Evolutionary conservation across 2,888 invertebrate genomes (phyloP), one percentile per base, ranked within the genome.

Genomic region (Drosophila nr. perissopoda): DNA sequence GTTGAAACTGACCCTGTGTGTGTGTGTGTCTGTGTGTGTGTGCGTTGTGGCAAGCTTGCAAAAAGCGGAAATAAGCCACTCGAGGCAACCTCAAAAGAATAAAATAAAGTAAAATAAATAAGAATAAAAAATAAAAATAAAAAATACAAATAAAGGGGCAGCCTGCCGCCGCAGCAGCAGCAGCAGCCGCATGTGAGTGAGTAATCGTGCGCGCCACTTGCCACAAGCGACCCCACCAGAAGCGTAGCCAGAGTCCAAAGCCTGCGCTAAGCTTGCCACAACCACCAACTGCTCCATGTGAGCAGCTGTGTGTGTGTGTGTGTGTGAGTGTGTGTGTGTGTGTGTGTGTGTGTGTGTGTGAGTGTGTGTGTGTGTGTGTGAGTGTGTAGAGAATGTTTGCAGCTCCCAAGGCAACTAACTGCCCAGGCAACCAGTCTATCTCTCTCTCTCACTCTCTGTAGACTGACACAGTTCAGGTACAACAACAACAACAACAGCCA

Each of bases 61-160:
- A 78, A 86, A 82, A 80, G 86, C 86, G 87, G 87, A 87, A 87
- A 86, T 84, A 86, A 86, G 86, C 87, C 87, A 87, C 87, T 87
- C 81, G 81, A 73, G 72, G 78, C 84, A 76, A 87, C 86, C 86
- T 87, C 82, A 87, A 87, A 86, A 73, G 25, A 29, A 49, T 42
- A 7, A 13, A 31, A n/a, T 11, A 29, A 42, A 21, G 11, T n/a
- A 16, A 33, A 16, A 21, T 13, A 21, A 33, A 25, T 18, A n/a
- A 13, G 33, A 31, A 29, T 6, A 29, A 51, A 31, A 16, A 52
- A 25, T 42, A 42, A 21, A 25, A 21, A 25, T 45, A 25, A 25
- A 45, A 29, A 6, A 7, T 42, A 21, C 11, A 45, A 25, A 25
- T 45, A 25, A 45, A 45, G 45, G 16, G 45, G 25, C 45, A 25